Base-by-base conservation (phyloP, 1,140 invertebrate genomes). In the Limonius californicus region DNA sequence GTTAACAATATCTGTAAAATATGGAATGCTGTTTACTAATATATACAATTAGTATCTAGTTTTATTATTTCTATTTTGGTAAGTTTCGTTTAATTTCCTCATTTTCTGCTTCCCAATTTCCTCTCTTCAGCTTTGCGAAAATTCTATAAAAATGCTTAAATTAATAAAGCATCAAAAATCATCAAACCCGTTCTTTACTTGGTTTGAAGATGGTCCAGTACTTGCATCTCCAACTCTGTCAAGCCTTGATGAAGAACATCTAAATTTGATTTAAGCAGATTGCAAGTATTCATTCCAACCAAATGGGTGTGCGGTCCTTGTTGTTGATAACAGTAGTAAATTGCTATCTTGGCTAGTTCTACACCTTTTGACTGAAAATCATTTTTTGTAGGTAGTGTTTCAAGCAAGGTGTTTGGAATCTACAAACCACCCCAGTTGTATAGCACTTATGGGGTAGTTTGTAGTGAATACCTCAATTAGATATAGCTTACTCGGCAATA, bases 401-500 rank as follows among this genome's bases (percentile, higher is more conserved):
- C 8, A 16, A 47, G 7, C 16, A 7, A 7, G 7, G 7, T 47
- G 7, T 47, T 16, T 47, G 6, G 14, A 9, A 7, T 7, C 7
- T 8, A 47, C 7, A 12, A 47, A 7, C 6, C 7, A 16, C 14
- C 14, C 7, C 14, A 15, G n/a, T n/a, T n/a, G n/a, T n/a, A n/a
- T n/a, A n/a, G n/a, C n/a, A n/a, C n/a, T n/a, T n/a, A n/a, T n/a
- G n/a, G n/a, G n/a, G n/a, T n/a, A n/a, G n/a, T n/a, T n/a, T n/a
- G n/a, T n/a, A n/a, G n/a, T n/a, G n/a, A n/a, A n/a, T n/a, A n/a
- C n/a, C n/a, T n/a, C n/a, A n/a, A n/a, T n/a, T n/a, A n/a, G n/a
- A n/a, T n/a, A n/a, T n/a, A n/a, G n/a, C n/a, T n/a, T 72, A 88
- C 87, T 77, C 84, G 84, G 73, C 89, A 91, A 69, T 81, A 82